Evolutionary conservation across 2,888 invertebrate species (phyloP).

Genomic region (Amphipoea lucens): DNA sequence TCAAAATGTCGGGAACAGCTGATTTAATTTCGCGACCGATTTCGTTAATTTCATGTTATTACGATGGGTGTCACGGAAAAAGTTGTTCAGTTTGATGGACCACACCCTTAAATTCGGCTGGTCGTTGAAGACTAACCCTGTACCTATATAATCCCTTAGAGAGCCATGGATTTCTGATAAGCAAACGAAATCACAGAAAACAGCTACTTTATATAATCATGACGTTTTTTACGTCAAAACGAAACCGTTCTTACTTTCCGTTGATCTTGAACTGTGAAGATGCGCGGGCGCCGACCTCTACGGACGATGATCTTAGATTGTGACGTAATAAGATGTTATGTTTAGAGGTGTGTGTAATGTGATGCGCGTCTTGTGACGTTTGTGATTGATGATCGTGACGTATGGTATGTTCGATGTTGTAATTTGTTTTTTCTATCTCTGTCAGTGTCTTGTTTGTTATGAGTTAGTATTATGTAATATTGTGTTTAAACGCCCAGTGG

Average conservation of each 20-base stretch:
- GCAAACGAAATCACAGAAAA: background rate
- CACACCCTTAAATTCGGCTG: no score
- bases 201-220: conserved; percentile 12
- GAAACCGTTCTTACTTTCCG: conserved; percentile 65
- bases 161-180: background rate
- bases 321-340: conserved; percentile 39
- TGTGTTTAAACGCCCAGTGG: no score
- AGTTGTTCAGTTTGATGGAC: no score
- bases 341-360: conserved; percentile 6
- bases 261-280: conserved; percentile 72
- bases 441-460: background rate
- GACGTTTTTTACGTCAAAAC: conserved; percentile 34
- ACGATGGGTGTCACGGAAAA: no score
- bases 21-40: no score
- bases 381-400: conserved; percentile 44
- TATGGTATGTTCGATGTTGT: conserved; percentile 4
- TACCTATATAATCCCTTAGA: no score
- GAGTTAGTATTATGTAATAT: no score
- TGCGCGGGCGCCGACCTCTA: conserved; percentile 61
- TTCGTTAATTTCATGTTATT: no score
- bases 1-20: no score
- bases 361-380: conserved; percentile 34
- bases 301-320: conserved; percentile 28
- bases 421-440: background rate
- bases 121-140: no score